A percentile compares a stretch with the other conserved stretches of the same genome.
Evolutionary conservation across 2,797 vertebrate genomes (phyloP).

Genomic region (Acrossocheilus fasciatus): DNA sequence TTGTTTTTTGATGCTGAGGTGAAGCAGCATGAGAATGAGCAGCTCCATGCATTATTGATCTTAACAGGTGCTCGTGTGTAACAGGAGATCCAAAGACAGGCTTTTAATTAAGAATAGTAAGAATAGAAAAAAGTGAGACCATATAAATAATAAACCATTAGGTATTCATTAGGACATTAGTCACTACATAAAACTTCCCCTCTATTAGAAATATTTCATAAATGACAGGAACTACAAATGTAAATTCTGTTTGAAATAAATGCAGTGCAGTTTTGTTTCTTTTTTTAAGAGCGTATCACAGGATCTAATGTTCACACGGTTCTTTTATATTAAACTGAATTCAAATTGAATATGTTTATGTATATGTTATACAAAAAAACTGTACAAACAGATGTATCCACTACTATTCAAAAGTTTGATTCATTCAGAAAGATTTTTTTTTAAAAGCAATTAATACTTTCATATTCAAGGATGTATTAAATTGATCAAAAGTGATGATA

Average conservation of each 20-base stretch:
- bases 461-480: background rate
- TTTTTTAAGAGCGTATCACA: background rate
- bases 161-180: background rate
- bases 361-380: background rate
- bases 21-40: background rate
- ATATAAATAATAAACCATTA: too few species aligned
- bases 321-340: background rate
- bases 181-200: background rate
- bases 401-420: background rate
- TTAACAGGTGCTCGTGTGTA: background rate
- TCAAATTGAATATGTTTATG: background rate
- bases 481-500: background rate
- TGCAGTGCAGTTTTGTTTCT: background rate
- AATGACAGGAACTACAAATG: background rate
- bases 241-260: background rate
- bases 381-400: background rate
- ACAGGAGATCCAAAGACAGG: background rate
- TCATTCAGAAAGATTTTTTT: background rate
- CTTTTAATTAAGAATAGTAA: background rate
- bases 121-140: background rate
- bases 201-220: background rate
- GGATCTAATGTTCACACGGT: background rate
- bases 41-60: background rate
- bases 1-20: slow-evolving; percentile 35
- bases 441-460: background rate